These are phyloP conservation scores for Campylomormyrus numenius DNA, from an alignment of 2,113 vertebrate genomes.

Conservation along the genomic window DNA sequence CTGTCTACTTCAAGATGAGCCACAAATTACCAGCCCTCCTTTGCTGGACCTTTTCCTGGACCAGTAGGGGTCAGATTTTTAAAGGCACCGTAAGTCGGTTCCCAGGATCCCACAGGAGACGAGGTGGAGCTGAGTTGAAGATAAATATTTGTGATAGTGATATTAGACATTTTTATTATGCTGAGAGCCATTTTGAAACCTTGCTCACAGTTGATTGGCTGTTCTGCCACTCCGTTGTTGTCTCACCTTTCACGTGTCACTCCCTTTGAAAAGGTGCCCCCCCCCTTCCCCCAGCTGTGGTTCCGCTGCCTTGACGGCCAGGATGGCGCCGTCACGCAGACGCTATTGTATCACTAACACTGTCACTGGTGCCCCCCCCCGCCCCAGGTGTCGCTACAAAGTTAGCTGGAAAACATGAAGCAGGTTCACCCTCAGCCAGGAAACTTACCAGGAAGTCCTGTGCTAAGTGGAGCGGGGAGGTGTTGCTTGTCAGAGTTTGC, in stretches of 20 bases:
- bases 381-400: background rate
- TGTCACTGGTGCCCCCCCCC: background rate
- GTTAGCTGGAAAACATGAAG: background rate
- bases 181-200: background rate
- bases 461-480: background rate
- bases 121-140: background rate
- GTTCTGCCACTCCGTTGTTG: background rate
- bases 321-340: background rate
- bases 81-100: background rate
- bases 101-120: background rate
- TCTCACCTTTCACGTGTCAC: background rate
- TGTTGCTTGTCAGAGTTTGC: background rate
- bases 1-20: background rate
- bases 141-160: background rate
- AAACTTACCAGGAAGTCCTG: background rate
- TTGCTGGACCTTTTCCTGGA: background rate
- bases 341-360: background rate
- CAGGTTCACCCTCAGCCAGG: background rate
- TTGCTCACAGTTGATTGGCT: background rate
- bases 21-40: background rate
- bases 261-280: background rate
- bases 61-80: background rate
- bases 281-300: background rate
- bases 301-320: background rate
- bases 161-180: background rate